A percentile compares a stretch with the other conserved stretches of the same genome.
Conservation (phyloP, 2,888 invertebrate species). For the Hirtodrosophila cameraria region DNA sequence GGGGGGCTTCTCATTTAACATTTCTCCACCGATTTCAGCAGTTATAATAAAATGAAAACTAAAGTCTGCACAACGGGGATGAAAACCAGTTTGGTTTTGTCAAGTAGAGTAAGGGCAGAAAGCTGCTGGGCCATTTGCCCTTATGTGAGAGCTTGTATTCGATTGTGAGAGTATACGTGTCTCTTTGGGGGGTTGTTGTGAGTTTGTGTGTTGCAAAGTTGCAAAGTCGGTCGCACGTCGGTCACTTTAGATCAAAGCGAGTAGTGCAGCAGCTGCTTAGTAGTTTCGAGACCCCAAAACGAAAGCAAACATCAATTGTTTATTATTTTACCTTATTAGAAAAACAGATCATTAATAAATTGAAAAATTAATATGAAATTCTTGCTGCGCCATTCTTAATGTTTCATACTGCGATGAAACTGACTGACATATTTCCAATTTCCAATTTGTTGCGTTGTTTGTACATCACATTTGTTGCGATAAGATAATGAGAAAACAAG, state of each 20-base stretch:
- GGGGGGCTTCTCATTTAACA: slow-evolving; percentile 22
- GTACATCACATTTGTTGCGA: slow-evolving; percentile 25
- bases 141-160: slow-evolving; percentile 38
- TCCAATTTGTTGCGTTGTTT: slow-evolving; percentile 19
- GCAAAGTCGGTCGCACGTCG: slow-evolving; percentile 59
- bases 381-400: slow-evolving; percentile 15
- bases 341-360: no score
- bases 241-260: slow-evolving; percentile 55
- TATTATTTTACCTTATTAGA: not conserved
- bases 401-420: not conserved
- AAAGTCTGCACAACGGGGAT: slow-evolving; percentile 67
- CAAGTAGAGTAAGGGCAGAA: slow-evolving; percentile 66
- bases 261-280: slow-evolving; percentile 31
- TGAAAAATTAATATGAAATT: slow-evolving; percentile 2
- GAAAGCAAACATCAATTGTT: not conserved
- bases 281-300: slow-evolving; percentile 2
- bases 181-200: slow-evolving; percentile 52
- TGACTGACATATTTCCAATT: slow-evolving; percentile 28
- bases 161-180: slow-evolving; percentile 10
- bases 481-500: slow-evolving; percentile 31
- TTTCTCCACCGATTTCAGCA: slow-evolving; percentile 48
- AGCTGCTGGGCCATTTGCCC: slow-evolving; percentile 44
- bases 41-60: slow-evolving; percentile 68
- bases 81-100: slow-evolving; percentile 65
- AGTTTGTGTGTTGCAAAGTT: slow-evolving; percentile 29